Conservation (phyloP, 2,113 vertebrate genomes). For the Atrichornis clamosus region DNA sequence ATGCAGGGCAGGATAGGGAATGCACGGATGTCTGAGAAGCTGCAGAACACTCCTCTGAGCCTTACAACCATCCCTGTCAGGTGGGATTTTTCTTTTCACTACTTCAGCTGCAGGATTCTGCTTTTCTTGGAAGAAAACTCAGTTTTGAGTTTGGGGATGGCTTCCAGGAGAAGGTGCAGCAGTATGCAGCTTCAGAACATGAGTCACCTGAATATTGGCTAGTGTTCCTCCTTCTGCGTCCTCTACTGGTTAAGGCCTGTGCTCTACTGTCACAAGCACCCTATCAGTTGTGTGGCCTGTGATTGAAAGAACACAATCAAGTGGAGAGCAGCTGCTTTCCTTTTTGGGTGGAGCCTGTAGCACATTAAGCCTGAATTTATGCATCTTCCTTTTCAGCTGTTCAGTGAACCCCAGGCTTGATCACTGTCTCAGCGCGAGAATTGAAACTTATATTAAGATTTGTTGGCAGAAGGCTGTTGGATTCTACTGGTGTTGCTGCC, state of each 20-base stretch:
- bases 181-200: background rate
- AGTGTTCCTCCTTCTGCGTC: background rate
- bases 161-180: background rate
- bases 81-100: background rate
- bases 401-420: background rate
- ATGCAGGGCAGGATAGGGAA: background rate
- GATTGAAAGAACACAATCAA: background rate
- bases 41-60: background rate
- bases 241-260: background rate
- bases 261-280: background rate
- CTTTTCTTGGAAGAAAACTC: background rate
- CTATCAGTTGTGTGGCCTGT: background rate
- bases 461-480: background rate
- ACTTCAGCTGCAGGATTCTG: background rate
- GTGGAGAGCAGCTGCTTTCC: background rate
- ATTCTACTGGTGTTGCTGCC: background rate
- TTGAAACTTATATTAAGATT: background rate
- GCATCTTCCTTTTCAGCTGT: background rate
- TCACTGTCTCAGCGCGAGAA: background rate
- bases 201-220: background rate
- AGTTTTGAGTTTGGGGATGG: background rate
- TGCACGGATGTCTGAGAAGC: background rate
- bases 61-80: rapidly evolving
- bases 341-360: background rate
- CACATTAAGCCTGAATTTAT: background rate